Evolutionary conservation across 2,888 invertebrate genomes (phyloP).

Genomic region (Lampropteryx suffumata): DNA sequence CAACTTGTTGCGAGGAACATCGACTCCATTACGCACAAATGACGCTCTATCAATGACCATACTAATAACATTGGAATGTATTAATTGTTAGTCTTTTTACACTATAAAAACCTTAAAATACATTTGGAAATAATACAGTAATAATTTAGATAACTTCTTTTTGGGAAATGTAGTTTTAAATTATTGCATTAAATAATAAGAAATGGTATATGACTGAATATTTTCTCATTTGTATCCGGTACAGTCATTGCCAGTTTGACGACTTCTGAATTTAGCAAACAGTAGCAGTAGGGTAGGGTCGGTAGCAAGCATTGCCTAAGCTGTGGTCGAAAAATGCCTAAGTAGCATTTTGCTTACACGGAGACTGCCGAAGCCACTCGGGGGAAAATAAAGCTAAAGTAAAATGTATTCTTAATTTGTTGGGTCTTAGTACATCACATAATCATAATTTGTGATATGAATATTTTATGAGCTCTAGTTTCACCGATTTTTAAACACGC

Average conservation of each 20-base stretch:
- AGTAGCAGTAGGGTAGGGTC: too few species aligned
- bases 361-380: too few species aligned
- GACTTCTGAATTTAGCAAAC: constrained; percentile 79
- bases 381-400: too few species aligned
- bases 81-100: constrained; percentile 3
- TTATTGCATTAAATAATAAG: background rate
- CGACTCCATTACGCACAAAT: constrained; percentile 87
- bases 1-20: constrained; percentile 65
- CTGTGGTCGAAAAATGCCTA: too few species aligned
- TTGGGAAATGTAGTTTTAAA: too few species aligned
- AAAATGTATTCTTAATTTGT: too few species aligned
- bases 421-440: too few species aligned
- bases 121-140: background rate
- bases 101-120: background rate
- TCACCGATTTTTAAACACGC: background rate
- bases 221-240: constrained; percentile 54
- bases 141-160: background rate
- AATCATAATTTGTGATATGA: too few species aligned
- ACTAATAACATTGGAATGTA: constrained; percentile 65
- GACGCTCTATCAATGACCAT: constrained; percentile 81
- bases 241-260: constrained; percentile 74
- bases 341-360: constrained; percentile 2
- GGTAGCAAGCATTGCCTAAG: too few species aligned
- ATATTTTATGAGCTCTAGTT: too few species aligned
- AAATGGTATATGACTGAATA: constrained; percentile 1